phyloP scores from a whole-genome alignment of 2,888 invertebrate species.

The Anodontia alba region DNA sequence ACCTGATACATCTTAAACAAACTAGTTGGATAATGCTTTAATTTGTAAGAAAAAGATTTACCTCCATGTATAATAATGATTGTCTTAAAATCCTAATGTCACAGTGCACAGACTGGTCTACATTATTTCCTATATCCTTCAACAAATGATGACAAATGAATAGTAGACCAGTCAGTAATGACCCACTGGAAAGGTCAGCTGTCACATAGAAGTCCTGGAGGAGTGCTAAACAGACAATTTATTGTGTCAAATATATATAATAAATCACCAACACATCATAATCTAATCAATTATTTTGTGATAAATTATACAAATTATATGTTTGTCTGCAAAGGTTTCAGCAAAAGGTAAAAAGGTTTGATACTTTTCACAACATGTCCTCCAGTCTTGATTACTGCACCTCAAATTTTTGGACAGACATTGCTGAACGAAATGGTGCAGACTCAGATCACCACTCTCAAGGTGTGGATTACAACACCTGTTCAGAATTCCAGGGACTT shows the following conservation, averaged over 20 bases:
- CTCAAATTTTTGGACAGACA: too few relatives aligned
- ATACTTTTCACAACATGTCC: slow-evolving; percentile 8
- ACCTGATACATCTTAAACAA: too few relatives aligned
- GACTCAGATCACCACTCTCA: too few relatives aligned
- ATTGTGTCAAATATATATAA: slow-evolving; percentile 12
- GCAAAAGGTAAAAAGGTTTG: neutral
- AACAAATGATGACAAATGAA: neutral
- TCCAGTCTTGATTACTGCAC: slow-evolving; percentile 21
- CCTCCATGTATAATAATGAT: too few relatives aligned
- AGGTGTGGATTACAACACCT: too few relatives aligned
- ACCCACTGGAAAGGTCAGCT: slow-evolving; percentile 3
- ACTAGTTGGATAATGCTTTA: too few relatives aligned
- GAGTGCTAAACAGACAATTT: slow-evolving; percentile 6
- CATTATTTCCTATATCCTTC: neutral
- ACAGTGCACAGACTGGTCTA: too few relatives aligned
- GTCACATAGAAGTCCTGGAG: neutral
- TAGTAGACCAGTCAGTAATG: neutral
- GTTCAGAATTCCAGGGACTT: too few relatives aligned
- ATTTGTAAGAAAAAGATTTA: too few relatives aligned
- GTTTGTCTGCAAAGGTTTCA: neutral
- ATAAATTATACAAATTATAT: slow-evolving; percentile 4
- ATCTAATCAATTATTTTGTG: slow-evolving; percentile 4
- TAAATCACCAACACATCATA: slow-evolving; percentile 5
- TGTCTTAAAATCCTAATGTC: too few relatives aligned
- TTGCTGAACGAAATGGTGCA: too few relatives aligned